Evolutionary conservation across 2,888 invertebrate species (phyloP).

Genomic region (Oithona nana): DNA sequence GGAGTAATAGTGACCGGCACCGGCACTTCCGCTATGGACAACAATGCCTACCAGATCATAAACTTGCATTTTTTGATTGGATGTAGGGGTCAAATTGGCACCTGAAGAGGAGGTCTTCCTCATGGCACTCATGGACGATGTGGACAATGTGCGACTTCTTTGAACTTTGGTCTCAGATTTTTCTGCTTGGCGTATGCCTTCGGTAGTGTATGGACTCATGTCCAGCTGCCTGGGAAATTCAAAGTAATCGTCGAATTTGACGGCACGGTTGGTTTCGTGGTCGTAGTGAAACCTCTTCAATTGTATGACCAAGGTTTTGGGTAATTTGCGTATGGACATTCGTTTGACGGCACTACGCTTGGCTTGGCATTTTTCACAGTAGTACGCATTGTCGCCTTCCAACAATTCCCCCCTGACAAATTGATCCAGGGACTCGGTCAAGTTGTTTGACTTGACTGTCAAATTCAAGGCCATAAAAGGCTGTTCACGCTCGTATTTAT

Average conservation of each 20-base stretch:
- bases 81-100: no score
- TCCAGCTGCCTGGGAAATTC: slow-evolving; percentile 34
- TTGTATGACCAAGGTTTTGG: slow-evolving; percentile 34
- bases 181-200: slow-evolving; percentile 26
- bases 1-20: slow-evolving; percentile 36
- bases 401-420: slow-evolving; percentile 35
- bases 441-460: slow-evolving; percentile 31
- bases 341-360: slow-evolving; percentile 33
- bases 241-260: slow-evolving; percentile 36
- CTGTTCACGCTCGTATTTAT: slow-evolving; percentile 34
- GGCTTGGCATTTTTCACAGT: slow-evolving; percentile 33
- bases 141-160: not conserved
- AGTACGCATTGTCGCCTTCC: slow-evolving; percentile 37
- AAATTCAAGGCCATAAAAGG: slow-evolving; percentile 33
- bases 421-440: slow-evolving; percentile 33
- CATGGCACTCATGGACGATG: no score
- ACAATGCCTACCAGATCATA: slow-evolving; percentile 35
- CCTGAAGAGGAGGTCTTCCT: not conserved
- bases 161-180: not conserved
- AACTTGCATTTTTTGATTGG: no score
- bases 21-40: slow-evolving; percentile 36
- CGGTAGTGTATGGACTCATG: slow-evolving; percentile 34
- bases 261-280: slow-evolving; percentile 31
- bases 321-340: slow-evolving; percentile 32
- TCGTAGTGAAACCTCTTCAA: slow-evolving; percentile 36